Evolutionary conservation across 2,113 vertebrate genomes (phyloP), one percentile per base, ranked within the genome.

Genomic region (Murina feae): DNA sequence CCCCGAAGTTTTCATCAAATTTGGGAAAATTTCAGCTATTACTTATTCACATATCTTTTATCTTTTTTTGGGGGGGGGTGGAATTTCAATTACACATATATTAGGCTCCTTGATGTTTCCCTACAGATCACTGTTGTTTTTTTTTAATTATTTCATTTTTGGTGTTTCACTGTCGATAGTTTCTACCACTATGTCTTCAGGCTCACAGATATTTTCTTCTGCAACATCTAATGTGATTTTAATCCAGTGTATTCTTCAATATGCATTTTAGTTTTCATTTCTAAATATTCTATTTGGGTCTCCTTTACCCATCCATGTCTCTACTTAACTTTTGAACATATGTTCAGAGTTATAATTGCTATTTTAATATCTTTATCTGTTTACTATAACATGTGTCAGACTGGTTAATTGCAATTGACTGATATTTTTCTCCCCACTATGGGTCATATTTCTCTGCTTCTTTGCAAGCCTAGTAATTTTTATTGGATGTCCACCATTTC

Each of bases 1-100:
- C n/a, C n/a, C n/a, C n/a, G n/a, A n/a, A n/a, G n/a, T n/a, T 80
- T 71, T 86, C 42, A 82, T 87, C 51, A 76, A 69, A 93, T 82
- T 42, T 88, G 51, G 20, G 35, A 55, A 78, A 16, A 18, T 71
- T 85, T 89, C n/a, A 74, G 7, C 9, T 65, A 74, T 58, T 65
- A 72, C 65, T 84, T 79, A 51, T 47, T 93, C 20, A 90, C 60
- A 86, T 86, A 90, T 17, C 76, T 87, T 78, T 65, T 80, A 17
- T n/a, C 12, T 63, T 79, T 68, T 37, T 71, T 76, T 7, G 21
- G 35, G 4, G 10, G 6, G 69, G 28, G 14, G 7, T 28, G 11
- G 37, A 14, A 72, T 9, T 80, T 39, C 4, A 89, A 20, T 80
- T 68, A 60, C 12, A 65, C 17, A 66, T 49, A 51, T 72, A 58